These are phyloP conservation scores for Ectobius pallidus DNA, from an alignment of 2,888 invertebrate genomes.

Conservation along the genomic window DNA sequence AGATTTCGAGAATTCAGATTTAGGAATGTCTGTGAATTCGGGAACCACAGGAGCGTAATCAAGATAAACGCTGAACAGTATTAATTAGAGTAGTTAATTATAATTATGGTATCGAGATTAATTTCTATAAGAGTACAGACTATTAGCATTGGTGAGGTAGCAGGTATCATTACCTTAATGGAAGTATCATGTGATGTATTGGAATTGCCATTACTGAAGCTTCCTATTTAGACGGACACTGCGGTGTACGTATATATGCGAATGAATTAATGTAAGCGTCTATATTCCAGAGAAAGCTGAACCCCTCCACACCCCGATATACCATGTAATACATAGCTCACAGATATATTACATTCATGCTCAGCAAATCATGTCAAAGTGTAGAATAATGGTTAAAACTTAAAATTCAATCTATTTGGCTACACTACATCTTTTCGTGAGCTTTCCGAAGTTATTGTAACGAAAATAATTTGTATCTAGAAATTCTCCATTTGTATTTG, in stretches of 20 bases:
- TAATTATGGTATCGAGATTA: slow-evolving; percentile 4
- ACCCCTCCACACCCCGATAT: neutral
- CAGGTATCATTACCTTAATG: slow-evolving; percentile 14
- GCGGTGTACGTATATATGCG: neutral
- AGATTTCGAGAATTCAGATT: no score
- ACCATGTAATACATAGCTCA: neutral
- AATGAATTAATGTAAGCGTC: slow-evolving; percentile 1
- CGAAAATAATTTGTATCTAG: no score
- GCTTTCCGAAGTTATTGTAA: no score
- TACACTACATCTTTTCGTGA: no score
- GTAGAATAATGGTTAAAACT: no score
- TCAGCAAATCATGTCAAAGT: no score
- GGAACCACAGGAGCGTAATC: no score
- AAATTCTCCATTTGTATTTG: no score
- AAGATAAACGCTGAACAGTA: no score
- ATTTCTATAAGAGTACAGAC: neutral
- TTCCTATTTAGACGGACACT: neutral
- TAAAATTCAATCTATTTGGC: no score
- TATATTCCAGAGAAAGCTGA: neutral
- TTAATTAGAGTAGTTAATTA: neutral
- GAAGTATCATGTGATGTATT: slow-evolving; percentile 16
- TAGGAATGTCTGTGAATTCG: no score
- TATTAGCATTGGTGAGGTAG: neutral
- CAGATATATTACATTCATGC: no score
- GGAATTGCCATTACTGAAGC: neutral